A percentile compares a stretch with the other conserved stretches of the same genome.
These are phyloP conservation scores for Cryptomyrus ogoouensis DNA, from an alignment of 2,113 vertebrate genomes.

Conservation along the genomic window DNA sequence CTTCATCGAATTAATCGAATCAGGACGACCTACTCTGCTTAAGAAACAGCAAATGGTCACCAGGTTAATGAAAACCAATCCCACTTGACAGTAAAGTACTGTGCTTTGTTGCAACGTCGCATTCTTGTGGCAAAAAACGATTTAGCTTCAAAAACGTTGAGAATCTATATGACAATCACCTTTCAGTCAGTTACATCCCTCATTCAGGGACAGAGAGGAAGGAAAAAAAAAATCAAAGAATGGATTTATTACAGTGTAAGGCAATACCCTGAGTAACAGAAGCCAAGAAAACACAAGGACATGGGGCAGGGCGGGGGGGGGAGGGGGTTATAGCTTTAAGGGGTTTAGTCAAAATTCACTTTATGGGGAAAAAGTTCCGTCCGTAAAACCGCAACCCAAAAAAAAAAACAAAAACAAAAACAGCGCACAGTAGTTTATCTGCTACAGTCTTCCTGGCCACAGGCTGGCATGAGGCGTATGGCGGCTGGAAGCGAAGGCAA, in stretches of 20 bases:
- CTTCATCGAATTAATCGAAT: background rate
- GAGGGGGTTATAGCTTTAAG: background rate
- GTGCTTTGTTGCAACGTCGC: background rate
- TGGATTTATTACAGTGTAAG: slow-evolving; percentile 42
- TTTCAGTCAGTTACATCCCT: slow-evolving; percentile 10
- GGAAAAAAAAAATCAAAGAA: slow-evolving; percentile 1
- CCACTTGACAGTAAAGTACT: background rate
- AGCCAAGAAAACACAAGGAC: slow-evolving; percentile 15
- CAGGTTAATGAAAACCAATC: background rate
- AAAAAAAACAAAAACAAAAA: background rate
- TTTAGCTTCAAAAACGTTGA: background rate
- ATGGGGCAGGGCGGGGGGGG: background rate
- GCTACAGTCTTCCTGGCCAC: slow-evolving; percentile 29
- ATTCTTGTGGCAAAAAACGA: background rate
- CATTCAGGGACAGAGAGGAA: background rate
- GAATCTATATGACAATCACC: background rate
- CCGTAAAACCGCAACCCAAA: background rate
- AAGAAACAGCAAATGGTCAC: background rate
- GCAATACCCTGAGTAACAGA: slow-evolving; percentile 49
- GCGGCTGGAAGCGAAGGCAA: slow-evolving; percentile 10
- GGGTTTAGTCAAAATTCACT: slow-evolving; percentile 1
- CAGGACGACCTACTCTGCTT: background rate
- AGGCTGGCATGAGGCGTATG: background rate
- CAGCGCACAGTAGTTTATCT: slow-evolving; percentile 40
- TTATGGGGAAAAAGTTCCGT: background rate